Base-by-base conservation (phyloP, 1,140 invertebrate genomes). In the Drosophila tropicalis region DNA sequence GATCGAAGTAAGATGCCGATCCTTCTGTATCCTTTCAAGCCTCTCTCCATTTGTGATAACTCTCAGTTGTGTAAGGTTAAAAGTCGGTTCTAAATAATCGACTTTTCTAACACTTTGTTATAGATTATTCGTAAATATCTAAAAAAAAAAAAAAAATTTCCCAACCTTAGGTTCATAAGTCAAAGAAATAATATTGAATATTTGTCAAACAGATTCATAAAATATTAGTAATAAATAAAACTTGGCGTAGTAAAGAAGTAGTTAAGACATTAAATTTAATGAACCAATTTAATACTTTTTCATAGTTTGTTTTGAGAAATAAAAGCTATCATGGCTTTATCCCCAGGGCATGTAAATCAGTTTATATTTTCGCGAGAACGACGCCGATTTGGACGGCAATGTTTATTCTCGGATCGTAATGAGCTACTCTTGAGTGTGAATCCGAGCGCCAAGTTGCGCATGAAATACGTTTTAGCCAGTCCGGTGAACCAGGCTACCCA, bases 381-480 rank as follows among this genome's bases (percentile, higher is more conserved):
- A 67, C 93, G 93, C 51, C 93, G 95, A 73, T 96, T 96, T 92
- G 96, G 96, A 5, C 94, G 93, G 69, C 94, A 95, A 81, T 95
- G 94, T 75, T 92, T 95, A 51, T 97, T 98, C 92, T 93, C 94
- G 19, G 96, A 98, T 92, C 92, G 93, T 73, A 94, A 95, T 10
- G 95, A 97, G 90, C 80, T 97, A 17, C 94, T 96, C 76, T 94
- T 96, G 5, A 95, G 96, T 86, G 96, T 97, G 72, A 93, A 94
- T 34, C 89, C 90, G 17, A 92, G 90, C 83, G 93, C 76, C 79
- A 92, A 73, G n/a, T 79, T 71, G 80, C 93, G 81, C 1, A 22
- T 78, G 1, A 94, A 97, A 89, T 98, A 95, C 82, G 94, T 97
- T 55, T 92, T 95, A 56, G 92, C 95, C 71, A 95, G 96, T 93